Conservation (phyloP, 2,797 vertebrate species). For the Microctenopoma steveboyesi region DNA sequence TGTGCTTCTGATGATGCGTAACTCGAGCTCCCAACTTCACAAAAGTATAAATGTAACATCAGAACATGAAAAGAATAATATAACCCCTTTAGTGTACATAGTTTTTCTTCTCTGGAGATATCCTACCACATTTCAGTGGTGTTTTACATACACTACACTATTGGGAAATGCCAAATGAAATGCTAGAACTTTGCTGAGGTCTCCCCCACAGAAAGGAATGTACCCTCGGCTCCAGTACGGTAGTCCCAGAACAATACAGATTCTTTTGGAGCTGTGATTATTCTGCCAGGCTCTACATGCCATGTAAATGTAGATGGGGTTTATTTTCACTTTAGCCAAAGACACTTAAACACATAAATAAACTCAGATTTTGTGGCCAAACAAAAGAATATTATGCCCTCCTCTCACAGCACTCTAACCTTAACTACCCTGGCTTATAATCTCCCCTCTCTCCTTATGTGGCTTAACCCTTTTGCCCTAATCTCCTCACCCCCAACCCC, state of each 20-base stretch:
- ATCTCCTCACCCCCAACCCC: constrained; percentile 71
- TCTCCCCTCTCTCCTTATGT: constrained; percentile 52
- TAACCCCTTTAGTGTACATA: constrained; percentile 42
- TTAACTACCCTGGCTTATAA: constrained; percentile 65
- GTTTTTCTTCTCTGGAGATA: constrained; percentile 68
- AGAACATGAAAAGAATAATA: too few relatives aligned
- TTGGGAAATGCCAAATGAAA: constrained; percentile 72
- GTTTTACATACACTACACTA: constrained; percentile 59
- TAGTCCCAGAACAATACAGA: constrained; percentile 78
- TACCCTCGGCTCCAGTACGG: constrained; percentile 70
- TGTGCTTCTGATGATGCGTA: too few relatives aligned
- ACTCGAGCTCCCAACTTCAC: too few relatives aligned
- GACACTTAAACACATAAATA: constrained; percentile 76
- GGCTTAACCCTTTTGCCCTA: constrained; percentile 68
- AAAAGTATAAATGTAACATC: too few relatives aligned
- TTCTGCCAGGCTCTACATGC: constrained; percentile 69
- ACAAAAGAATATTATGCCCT: constrained; percentile 58
- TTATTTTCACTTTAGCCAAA: constrained; percentile 73
- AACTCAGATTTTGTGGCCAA: constrained; percentile 70
- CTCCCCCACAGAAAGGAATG: constrained; percentile 77
- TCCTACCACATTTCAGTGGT: constrained; percentile 67
- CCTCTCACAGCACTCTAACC: constrained; percentile 46
- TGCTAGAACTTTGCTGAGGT: constrained; percentile 78
- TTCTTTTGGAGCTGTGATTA: constrained; percentile 70
- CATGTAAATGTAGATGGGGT: constrained; percentile 73